Conservation (phyloP, 1,140 invertebrate genomes). For the Drosophila tristis region DNA sequence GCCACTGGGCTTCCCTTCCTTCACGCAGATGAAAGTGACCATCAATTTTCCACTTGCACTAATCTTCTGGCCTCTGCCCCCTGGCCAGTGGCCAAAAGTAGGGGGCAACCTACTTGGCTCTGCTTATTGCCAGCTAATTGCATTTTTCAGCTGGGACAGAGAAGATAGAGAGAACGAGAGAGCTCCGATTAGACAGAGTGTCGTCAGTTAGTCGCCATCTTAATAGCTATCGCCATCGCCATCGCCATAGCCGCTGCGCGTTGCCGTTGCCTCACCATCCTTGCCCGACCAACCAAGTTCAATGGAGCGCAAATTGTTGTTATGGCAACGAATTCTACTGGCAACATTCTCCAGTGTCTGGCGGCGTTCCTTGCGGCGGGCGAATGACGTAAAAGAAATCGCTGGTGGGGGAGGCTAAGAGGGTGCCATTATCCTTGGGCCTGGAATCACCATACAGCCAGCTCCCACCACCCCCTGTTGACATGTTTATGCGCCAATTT, state of each 20-base stretch:
- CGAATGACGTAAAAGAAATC: constrained; percentile 42
- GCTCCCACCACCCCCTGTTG: constrained; percentile 28
- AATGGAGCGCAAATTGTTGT: constrained; percentile 35
- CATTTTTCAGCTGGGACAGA: constrained; percentile 35
- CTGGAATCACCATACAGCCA: constrained; percentile 45
- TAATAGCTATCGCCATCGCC: background rate
- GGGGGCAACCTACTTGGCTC: constrained; percentile 44
- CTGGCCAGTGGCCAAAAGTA: constrained; percentile 31
- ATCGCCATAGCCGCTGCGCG: background rate
- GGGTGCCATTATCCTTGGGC: constrained; percentile 13
- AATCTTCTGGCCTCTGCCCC: constrained; percentile 28
- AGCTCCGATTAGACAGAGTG: constrained; percentile 33
- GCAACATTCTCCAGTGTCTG: constrained; percentile 14
- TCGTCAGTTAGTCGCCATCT: constrained; percentile 27
- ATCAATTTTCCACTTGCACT: constrained; percentile 55
- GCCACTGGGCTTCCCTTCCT: constrained; percentile 9
- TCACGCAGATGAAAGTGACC: constrained; percentile 14
- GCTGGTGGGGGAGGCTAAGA: background rate
- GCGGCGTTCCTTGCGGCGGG: constrained; percentile 35
- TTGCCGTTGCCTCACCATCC: background rate
- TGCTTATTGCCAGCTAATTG: constrained; percentile 57
- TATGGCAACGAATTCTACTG: constrained; percentile 27
- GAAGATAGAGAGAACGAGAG: background rate
- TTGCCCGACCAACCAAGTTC: constrained; percentile 19
- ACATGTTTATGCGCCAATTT: constrained; percentile 53